phyloP scores from a whole-genome alignment of 2,888 invertebrate genomes.

The Andrena dorsata region DNA sequence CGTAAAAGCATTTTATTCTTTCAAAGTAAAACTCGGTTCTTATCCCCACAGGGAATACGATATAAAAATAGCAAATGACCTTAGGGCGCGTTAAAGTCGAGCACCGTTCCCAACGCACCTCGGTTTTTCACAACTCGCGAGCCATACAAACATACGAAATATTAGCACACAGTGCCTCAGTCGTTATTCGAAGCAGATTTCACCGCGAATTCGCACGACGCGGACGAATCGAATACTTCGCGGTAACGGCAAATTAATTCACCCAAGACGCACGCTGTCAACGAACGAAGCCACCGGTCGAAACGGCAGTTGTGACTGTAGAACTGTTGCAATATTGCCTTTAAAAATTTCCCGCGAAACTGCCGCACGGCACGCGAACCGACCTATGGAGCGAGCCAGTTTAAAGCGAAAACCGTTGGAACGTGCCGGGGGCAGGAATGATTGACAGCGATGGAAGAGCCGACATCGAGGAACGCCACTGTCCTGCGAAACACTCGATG shows the following conservation, averaged over 20 bases:
- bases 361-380: constrained; percentile 34
- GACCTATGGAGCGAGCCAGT: constrained; percentile 48
- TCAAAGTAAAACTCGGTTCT: constrained; percentile 9
- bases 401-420: constrained; percentile 40
- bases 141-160: background rate
- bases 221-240: constrained; percentile 12
- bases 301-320: background rate
- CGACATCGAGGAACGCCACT: background rate
- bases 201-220: constrained; percentile 33
- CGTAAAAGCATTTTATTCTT: constrained; percentile 11
- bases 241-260: too few relatives aligned
- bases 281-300: too few relatives aligned
- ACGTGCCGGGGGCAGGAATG: constrained; percentile 11
- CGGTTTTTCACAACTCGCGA: background rate
- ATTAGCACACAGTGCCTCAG: background rate
- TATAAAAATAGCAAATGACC: constrained; percentile 41
- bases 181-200: constrained; percentile 4
- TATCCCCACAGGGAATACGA: background rate
- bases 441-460: constrained; percentile 3
- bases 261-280: background rate
- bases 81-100: background rate
- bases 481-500: background rate
- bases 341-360: constrained; percentile 62
- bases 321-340: background rate
- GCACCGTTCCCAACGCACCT: background rate